Percentiles rank a stretch among this genome's conserved stretches.
Evolutionary conservation across 2,797 vertebrate species (phyloP).

Genomic region (Astyanax mexicanus): DNA sequence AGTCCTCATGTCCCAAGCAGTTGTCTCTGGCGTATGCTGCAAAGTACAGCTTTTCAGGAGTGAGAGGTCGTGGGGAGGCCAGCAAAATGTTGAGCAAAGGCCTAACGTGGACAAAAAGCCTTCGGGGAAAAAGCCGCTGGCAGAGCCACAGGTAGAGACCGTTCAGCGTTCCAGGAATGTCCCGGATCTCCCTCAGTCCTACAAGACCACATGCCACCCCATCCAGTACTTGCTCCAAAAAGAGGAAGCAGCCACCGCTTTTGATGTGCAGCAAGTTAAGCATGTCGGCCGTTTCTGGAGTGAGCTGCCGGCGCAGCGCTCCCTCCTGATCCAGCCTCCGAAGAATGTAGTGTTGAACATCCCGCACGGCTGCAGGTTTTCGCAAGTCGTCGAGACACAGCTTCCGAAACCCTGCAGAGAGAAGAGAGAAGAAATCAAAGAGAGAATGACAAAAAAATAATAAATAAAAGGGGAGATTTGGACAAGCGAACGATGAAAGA

Average conservation of each 20-base stretch:
- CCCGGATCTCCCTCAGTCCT: slow-evolving; percentile 80
- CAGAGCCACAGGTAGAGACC: slow-evolving; percentile 89
- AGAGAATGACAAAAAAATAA: not conserved
- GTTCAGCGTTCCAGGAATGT: slow-evolving; percentile 85
- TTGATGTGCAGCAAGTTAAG: slow-evolving; percentile 87
- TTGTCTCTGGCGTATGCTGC: slow-evolving; percentile 75
- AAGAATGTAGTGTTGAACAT: slow-evolving; percentile 87
- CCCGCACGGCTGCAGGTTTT: slow-evolving; percentile 76
- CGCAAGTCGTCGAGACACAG: slow-evolving; percentile 84
- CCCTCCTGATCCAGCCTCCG: slow-evolving; percentile 79
- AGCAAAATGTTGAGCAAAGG: slow-evolving; percentile 80
- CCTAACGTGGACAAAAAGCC: slow-evolving; percentile 74
- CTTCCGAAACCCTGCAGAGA: slow-evolving; percentile 76
- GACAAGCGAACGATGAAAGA: slow-evolving; percentile 19
- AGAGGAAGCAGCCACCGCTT: slow-evolving; percentile 85
- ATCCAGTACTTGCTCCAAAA: slow-evolving; percentile 84
- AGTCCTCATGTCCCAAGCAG: slow-evolving; percentile 68
- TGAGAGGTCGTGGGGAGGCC: slow-evolving; percentile 77
- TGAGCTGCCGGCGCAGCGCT: slow-evolving; percentile 79
- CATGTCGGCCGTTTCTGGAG: slow-evolving; percentile 83
- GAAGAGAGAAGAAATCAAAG: not conserved
- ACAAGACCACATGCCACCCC: slow-evolving; percentile 78
- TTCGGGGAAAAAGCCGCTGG: slow-evolving; percentile 81
- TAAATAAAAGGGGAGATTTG: not conserved
- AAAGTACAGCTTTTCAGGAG: slow-evolving; percentile 70